Base-by-base conservation (phyloP, 2,888 invertebrate genomes). In the Lacanobia oleracea region DNA sequence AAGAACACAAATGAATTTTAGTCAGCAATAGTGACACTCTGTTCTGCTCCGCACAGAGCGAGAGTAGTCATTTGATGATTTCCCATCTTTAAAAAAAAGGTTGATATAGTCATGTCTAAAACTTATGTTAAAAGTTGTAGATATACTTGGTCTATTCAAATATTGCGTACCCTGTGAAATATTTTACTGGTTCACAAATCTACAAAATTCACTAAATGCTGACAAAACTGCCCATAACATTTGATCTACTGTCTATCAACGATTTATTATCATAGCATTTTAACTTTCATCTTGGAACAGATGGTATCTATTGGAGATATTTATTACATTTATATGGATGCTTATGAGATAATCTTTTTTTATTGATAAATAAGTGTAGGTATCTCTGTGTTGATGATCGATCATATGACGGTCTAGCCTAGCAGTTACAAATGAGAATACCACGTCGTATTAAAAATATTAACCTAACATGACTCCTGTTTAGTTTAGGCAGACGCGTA, bases 211-310 rank as follows among this genome's bases (percentile, higher is more conserved):
- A 65, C 23, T 70, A 62, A 82, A 68, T 18, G 53, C 67, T 79
- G 70, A 65, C 74, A 56, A 54, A 54, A 56, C 1, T 67, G 64
- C 53, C 64, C 75, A 43, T 79, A 70, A 65, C 10, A 37, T 70
- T 67, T 79, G 83, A 83, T 74, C 6, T 67, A 79, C 50, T 27
- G 61, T 43, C 56, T 48, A 83, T 79, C 50, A 62, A 43, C 63
- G 57, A 79, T 67, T 83, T 74, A 83, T 74, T 79, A 59, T 27
- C 21, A 43, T 59, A 37, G 16, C 37, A 51, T 54, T 54, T 65
- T 67, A 66, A 48, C 74, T 80, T 80, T 80, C 79, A 80, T 83
- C 79, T 80, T n/a, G 6, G 12, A 73, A 56, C 80, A 80, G 79
- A 83, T 83, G 82, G 67, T 66, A n/a, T 40, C 72, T n/a, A 54